Conservation (phyloP, 2,797 vertebrate genomes). For the Chanos chanos region DNA sequence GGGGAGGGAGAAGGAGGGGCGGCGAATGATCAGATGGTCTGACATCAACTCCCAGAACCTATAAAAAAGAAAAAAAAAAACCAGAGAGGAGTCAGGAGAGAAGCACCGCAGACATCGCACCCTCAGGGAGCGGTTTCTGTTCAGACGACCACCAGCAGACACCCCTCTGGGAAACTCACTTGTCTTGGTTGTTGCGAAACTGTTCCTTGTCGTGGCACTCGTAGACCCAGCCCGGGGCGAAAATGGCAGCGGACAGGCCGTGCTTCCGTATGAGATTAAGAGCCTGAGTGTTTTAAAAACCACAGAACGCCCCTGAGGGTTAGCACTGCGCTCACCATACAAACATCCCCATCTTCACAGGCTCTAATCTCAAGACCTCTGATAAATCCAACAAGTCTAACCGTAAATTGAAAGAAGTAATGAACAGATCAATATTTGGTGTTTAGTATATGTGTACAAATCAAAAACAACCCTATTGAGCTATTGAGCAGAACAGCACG, state of each 20-base stretch:
- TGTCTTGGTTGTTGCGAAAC: constrained; percentile 87
- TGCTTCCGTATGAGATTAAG: constrained; percentile 83
- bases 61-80: constrained; percentile 4
- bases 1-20: constrained; percentile 73
- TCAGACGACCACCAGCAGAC: neutral
- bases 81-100: neutral
- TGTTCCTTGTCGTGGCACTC: constrained; percentile 77
- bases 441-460: no score
- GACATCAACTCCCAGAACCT: constrained; percentile 89
- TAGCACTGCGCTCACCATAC: neutral
- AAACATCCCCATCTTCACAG: no score
- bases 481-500: no score
- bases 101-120: neutral
- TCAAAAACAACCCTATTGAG: no score
- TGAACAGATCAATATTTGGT: no score
- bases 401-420: no score
- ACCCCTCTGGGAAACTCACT: constrained; percentile 62
- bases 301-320: no score
- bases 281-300: constrained; percentile 77
- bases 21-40: constrained; percentile 75
- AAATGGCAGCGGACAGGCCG: constrained; percentile 83
- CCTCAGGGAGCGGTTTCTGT: neutral
- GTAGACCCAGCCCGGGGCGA: constrained; percentile 95
- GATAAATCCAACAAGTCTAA: no score
- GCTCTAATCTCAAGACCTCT: neutral